These are phyloP conservation scores for Lamellibrachia satsuma DNA, from an alignment of 2,888 invertebrate genomes.

Conservation along the genomic window DNA sequence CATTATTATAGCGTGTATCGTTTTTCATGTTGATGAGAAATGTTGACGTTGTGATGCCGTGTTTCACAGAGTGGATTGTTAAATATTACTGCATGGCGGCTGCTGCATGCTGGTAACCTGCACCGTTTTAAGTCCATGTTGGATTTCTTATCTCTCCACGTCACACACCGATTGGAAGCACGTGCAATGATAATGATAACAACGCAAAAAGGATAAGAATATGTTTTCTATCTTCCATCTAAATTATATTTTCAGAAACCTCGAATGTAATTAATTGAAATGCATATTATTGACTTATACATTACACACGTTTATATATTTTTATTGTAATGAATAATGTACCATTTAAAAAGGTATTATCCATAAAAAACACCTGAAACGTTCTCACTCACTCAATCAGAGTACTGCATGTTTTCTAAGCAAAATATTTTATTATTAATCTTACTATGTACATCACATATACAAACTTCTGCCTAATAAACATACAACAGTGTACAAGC, in stretches of 20 bases:
- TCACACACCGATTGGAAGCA: too few species aligned
- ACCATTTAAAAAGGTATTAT: too few species aligned
- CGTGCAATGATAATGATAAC: too few species aligned
- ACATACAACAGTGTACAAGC: not conserved
- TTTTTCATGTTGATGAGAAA: not conserved
- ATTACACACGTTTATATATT: too few species aligned
- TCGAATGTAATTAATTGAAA: not conserved
- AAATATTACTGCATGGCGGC: not conserved
- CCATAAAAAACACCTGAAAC: not conserved
- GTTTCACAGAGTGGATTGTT: not conserved
- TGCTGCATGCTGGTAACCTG: too few species aligned
- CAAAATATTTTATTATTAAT: constrained; percentile 10
- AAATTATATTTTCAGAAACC: not conserved
- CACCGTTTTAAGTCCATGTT: too few species aligned
- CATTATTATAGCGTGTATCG: not conserved
- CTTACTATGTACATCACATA: constrained; percentile 20
- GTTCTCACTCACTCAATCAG: not conserved
- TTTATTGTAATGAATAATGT: too few species aligned
- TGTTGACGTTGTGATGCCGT: not conserved
- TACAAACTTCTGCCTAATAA: constrained; percentile 19
- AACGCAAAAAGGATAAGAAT: too few species aligned
- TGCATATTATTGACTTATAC: not conserved
- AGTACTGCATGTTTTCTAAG: not conserved
- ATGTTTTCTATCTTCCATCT: too few species aligned
- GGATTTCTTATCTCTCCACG: too few species aligned